These are phyloP conservation scores for Emydura subglobosa DNA, from an alignment of 2,113 vertebrate species.

Conservation along the genomic window DNA sequence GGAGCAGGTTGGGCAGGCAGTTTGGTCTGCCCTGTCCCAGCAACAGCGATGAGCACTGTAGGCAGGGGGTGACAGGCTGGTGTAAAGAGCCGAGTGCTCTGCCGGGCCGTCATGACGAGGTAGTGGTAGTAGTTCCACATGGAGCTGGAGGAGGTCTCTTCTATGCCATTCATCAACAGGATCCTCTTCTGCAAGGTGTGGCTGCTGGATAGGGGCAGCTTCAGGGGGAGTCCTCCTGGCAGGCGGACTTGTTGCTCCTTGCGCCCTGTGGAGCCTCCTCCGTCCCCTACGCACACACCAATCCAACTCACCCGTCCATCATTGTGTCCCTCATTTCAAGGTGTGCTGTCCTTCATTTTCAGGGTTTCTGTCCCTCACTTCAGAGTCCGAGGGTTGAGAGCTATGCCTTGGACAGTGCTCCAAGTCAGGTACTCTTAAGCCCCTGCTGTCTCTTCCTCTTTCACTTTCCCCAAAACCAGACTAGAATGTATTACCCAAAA, in stretches of 20 bases:
- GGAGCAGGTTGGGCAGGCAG: constrained; percentile 2
- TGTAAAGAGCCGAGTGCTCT: constrained; percentile 37
- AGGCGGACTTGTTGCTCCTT: constrained; percentile 22
- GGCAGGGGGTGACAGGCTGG: neutral
- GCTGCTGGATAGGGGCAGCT: constrained; percentile 89
- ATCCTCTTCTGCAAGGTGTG: constrained; percentile 95
- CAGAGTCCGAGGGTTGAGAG: neutral
- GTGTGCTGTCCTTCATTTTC: neutral
- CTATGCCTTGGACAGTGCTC: neutral
- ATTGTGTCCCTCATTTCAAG: neutral
- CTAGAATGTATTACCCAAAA: neutral
- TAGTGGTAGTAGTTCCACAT: constrained; percentile 95
- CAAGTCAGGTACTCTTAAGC: neutral
- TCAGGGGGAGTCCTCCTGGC: constrained; percentile 92
- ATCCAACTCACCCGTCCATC: neutral
- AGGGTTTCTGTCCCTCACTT: too few relatives aligned
- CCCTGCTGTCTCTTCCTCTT: neutral
- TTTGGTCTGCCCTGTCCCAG: neutral
- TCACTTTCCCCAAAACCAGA: neutral
- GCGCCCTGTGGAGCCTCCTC: too few relatives aligned
- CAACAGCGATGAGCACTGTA: neutral
- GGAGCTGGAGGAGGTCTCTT: constrained; percentile 91
- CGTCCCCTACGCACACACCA: too few relatives aligned
- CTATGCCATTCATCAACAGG: constrained; percentile 93
- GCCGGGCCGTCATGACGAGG: constrained; percentile 84